Percentiles rank a stretch among this genome's conserved stretches.
phyloP scores from a whole-genome alignment of 2,888 invertebrate genomes.

The Rambutsinella grinnellia region DNA sequence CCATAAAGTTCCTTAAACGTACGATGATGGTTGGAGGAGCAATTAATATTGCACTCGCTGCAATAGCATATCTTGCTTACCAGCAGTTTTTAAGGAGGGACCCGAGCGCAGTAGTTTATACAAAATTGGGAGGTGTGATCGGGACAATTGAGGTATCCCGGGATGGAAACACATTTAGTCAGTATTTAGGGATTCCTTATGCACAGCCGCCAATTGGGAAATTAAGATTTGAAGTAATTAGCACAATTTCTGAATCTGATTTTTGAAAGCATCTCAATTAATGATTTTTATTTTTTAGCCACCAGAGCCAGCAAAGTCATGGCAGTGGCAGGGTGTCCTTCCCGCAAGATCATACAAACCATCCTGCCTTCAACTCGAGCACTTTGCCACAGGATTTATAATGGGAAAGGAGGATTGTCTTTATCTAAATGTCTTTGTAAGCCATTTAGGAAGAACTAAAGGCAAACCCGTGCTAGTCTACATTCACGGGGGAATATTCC shows the following conservation, averaged over 20 bases:
- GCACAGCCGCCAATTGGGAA: conserved; percentile 31
- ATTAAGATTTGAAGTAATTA: conserved; percentile 45
- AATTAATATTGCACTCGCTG: neutral
- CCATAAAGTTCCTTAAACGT: conserved; percentile 13
- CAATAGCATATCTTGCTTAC: conserved; percentile 29
- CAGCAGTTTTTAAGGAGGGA: conserved; percentile 21
- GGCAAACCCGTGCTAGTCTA: conserved; percentile 38
- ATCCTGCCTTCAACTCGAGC: conserved; percentile 41
- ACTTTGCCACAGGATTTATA: conserved; percentile 32
- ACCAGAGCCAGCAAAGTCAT: conserved; percentile 21
- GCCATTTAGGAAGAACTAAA: neutral
- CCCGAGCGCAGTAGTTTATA: conserved; percentile 48
- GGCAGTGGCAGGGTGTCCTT: conserved; percentile 42
- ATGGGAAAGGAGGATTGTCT: conserved; percentile 34
- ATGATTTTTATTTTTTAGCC: conserved; percentile 7
- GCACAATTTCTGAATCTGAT: neutral
- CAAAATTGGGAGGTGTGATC: conserved; percentile 31
- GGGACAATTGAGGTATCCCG: conserved; percentile 47
- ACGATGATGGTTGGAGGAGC: conserved; percentile 13
- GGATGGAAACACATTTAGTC: conserved; percentile 35
- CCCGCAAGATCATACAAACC: conserved; percentile 23
- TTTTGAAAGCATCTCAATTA: neutral
- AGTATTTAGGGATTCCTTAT: conserved; percentile 50
- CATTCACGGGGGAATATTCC: conserved; percentile 53
- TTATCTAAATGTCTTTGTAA: conserved; percentile 28